These are phyloP conservation scores for Clivina fossor DNA, from an alignment of 2,888 invertebrate genomes.

Conservation along the genomic window DNA sequence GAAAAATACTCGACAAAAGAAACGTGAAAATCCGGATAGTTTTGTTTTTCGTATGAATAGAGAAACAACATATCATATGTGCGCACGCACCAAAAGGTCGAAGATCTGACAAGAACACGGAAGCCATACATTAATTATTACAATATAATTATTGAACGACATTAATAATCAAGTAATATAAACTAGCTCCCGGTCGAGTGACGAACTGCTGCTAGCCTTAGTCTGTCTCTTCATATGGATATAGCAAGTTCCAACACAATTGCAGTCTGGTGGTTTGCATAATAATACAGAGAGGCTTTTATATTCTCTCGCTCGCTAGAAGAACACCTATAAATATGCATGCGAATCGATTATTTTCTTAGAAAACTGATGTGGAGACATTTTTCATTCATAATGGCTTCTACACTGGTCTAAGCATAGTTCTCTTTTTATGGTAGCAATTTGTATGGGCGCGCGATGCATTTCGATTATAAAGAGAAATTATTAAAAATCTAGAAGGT, in stretches of 20 bases:
- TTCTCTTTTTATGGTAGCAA: too few species aligned
- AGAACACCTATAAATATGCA: conserved; percentile 41
- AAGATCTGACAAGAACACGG: conserved; percentile 38
- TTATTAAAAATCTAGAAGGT: too few species aligned
- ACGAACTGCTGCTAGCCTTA: background rate
- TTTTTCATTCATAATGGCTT: too few species aligned
- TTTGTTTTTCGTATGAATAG: conserved; percentile 4
- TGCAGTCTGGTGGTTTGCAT: conserved; percentile 41
- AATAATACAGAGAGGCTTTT: conserved; percentile 40
- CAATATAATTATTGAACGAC: conserved; percentile 39
- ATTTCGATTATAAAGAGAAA: too few species aligned
- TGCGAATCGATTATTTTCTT: background rate
- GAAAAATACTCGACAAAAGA: too few species aligned
- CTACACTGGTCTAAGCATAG: too few species aligned
- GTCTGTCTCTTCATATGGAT: conserved; percentile 13
- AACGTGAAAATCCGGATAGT: too few species aligned
- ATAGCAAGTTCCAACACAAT: background rate
- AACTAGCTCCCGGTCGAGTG: conserved; percentile 12
- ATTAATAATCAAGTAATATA: conserved; percentile 33
- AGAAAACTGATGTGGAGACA: too few species aligned
- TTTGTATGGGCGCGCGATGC: too few species aligned
- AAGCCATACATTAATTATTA: conserved; percentile 40
- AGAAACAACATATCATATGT: conserved; percentile 2
- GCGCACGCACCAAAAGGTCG: conserved; percentile 30
- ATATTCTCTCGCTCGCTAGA: conserved; percentile 3